Evolutionary conservation across 2,888 invertebrate species (phyloP), one percentile per base, ranked within the genome.

Genomic region (Lagria hirta): DNA sequence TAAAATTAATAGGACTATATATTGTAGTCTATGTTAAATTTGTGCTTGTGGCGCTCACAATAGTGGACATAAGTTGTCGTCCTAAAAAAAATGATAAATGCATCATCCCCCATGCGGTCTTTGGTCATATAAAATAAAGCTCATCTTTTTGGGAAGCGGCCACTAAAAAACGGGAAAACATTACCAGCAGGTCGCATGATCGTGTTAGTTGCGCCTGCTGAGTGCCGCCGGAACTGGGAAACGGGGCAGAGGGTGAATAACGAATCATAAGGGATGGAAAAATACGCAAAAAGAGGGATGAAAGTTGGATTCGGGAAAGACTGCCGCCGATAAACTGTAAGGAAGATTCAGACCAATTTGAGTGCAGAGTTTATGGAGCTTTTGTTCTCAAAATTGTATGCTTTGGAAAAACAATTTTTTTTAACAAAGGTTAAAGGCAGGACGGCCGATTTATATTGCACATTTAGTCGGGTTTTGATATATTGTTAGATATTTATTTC

Each of bases 131-230:
- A 61, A 62, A 66, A 61, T 59, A 52, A 54, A 61, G 55, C 57
- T 57, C 58, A 53, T 63, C 63, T 64, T 63, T 64, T 58, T 58
- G 61, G 65, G 64, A 63, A 63, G 54, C 57, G 57, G 52, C 55
- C 59, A 61, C 61, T 60, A 60, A 65, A 66, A 69, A 67, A 67
- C 68, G 68, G 70, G 69, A 70, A 70, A 70, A 69, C 69, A 70
- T 70, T 70, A 70, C 69, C 70, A 67, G 70, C 68, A 69, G 70
- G 70, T 71, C 69, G 69, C 65, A 66, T 70, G 70, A 70, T 70
- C 70, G 66, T 62, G 70, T 70, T 70, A 70, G 70, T 60, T 61
- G 61, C 65, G 67, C 62, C 65, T 60, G 66, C 62, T 65, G 65
- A 62, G 63, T 61, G 60, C 59, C 58, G 57, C 65, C 66, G 67